Evolutionary conservation across 2,113 vertebrate species (phyloP).

Genomic region (Rhinichthys klamathensis): DNA sequence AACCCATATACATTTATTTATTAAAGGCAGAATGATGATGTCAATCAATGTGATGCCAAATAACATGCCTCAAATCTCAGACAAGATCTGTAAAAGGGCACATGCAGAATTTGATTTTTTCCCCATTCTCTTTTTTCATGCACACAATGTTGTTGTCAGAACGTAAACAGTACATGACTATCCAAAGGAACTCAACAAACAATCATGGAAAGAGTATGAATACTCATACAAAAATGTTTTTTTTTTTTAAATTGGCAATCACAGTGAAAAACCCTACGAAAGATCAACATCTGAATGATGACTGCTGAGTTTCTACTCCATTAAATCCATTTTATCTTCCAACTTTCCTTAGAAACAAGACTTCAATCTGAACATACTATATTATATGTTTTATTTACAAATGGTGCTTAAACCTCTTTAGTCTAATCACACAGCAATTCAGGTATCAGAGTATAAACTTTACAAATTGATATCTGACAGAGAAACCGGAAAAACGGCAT

Average conservation of each 20-base stretch:
- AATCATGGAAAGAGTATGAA: conserved; percentile 26
- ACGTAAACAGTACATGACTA: neutral
- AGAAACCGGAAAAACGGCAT: neutral
- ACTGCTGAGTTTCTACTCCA: neutral
- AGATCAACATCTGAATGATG: conserved; percentile 3
- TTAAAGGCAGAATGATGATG: conserved; percentile 15
- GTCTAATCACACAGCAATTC: conserved; percentile 23
- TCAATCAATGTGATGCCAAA: neutral
- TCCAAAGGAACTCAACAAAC: neutral
- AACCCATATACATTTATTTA: neutral
- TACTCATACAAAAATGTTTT: conserved; percentile 35
- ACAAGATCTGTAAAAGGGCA: conserved; percentile 16
- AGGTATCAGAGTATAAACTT: conserved; percentile 37
- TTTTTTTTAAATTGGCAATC: conserved; percentile 38
- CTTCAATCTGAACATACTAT: neutral
- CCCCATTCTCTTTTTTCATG: conserved; percentile 20
- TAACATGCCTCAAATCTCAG: conserved; percentile 25
- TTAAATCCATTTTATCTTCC: neutral
- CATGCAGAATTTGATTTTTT: neutral
- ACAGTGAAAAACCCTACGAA: conserved; percentile 43
- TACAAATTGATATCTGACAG: neutral
- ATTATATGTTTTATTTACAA: conserved; percentile 23
- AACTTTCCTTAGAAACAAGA: neutral
- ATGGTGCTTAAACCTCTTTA: neutral
- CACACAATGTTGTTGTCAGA: neutral